A percentile compares a stretch with the other conserved stretches of the same genome.
These are phyloP conservation scores for Cheilosia impressa DNA, from an alignment of 2,888 invertebrate genomes.

Conservation along the genomic window DNA sequence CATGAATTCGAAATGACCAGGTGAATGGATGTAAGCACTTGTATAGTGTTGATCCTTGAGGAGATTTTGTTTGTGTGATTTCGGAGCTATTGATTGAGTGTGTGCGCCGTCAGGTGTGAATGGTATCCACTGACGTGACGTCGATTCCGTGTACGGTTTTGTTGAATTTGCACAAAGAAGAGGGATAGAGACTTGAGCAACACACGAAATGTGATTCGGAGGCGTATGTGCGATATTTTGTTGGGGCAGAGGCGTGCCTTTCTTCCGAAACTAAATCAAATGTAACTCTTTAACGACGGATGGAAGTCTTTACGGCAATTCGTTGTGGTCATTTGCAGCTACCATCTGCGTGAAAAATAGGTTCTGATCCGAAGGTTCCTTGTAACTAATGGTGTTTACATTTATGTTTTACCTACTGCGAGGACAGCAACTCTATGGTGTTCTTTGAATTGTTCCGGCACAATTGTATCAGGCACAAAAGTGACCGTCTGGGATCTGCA, in stretches of 20 bases:
- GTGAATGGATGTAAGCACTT: not conserved
- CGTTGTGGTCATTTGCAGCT: no score
- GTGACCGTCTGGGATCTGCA: no score
- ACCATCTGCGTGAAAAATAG: no score
- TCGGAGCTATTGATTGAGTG: slow-evolving; percentile 52
- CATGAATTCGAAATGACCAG: slow-evolving; percentile 46
- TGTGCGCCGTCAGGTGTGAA: slow-evolving; percentile 43
- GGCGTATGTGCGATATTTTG: not conserved
- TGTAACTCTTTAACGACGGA: slow-evolving; percentile 26
- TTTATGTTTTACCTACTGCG: no score
- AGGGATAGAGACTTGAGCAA: slow-evolving; percentile 2
- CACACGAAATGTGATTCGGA: not conserved
- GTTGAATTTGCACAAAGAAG: slow-evolving; percentile 46
- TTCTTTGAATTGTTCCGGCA: no score
- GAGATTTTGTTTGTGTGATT: slow-evolving; percentile 41
- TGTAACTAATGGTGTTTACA: no score
- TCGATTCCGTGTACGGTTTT: slow-evolving; percentile 35
- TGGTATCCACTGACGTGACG: slow-evolving; percentile 19
- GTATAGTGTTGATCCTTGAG: slow-evolving; percentile 7
- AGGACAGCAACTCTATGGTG: no score
- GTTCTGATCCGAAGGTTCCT: no score
- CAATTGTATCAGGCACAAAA: no score
- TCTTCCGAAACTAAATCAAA: no score
- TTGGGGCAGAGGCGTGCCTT: not conserved
- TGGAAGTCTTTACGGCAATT: slow-evolving; percentile 4